A percentile compares a stretch with the other conserved stretches of the same genome.
These are phyloP conservation scores for Heloderma charlesbogerti DNA, from an alignment of 2,113 vertebrate species.

Conservation along the genomic window DNA sequence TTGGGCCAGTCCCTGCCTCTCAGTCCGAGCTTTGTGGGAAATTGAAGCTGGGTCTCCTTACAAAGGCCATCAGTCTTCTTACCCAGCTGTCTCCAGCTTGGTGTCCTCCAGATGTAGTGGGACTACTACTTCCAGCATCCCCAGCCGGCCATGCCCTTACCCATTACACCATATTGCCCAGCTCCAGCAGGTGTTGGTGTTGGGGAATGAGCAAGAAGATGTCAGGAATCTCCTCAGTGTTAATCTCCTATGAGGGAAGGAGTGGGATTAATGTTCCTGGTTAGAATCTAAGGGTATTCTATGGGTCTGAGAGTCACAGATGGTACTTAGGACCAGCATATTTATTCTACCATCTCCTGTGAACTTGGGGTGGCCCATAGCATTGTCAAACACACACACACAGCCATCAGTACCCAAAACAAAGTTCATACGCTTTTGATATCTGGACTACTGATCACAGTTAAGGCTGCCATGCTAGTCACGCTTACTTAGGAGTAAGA, in stretches of 20 bases:
- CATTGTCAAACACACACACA: not conserved
- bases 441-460: not conserved
- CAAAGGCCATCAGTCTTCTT: too few relatives aligned
- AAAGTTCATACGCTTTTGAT: not conserved
- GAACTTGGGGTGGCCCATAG: not conserved
- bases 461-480: not conserved
- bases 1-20: not conserved
- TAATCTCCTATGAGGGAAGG: not conserved
- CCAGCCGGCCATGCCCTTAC: too few relatives aligned
- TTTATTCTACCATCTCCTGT: too few relatives aligned
- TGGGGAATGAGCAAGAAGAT: too few relatives aligned
- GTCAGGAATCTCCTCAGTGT: not conserved
- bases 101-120: too few relatives aligned
- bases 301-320: too few relatives aligned
- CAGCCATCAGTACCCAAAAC: not conserved
- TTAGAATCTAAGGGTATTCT: too few relatives aligned
- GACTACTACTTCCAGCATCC: too few relatives aligned
- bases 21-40: not conserved
- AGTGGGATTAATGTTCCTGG: too few relatives aligned
- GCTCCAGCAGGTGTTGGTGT: too few relatives aligned
- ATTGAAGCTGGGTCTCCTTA: not conserved
- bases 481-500: not conserved
- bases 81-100: too few relatives aligned
- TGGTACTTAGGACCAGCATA: too few relatives aligned
- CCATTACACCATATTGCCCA: not conserved